A percentile compares a stretch with the other conserved stretches of the same genome.
These are phyloP conservation scores for Drosophila subquinaria DNA, from an alignment of 2,888 invertebrate genomes.

Conservation along the genomic window DNA sequence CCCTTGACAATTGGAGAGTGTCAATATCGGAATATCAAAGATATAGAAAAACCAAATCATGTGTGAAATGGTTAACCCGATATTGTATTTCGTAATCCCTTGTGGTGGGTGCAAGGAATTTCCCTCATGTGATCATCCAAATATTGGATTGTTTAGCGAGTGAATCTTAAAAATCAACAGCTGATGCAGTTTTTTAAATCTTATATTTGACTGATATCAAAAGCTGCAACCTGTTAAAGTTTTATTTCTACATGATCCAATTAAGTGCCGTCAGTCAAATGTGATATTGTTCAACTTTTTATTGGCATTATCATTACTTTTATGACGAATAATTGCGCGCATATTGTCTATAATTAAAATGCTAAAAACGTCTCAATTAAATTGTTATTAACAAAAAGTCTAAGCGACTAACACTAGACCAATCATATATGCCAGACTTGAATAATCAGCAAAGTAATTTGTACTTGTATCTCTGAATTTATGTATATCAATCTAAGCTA, in stretches of 20 bases:
- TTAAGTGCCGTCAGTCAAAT: conserved; percentile 52
- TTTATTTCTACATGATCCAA: conserved; percentile 52
- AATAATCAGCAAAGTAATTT: conserved; percentile 35
- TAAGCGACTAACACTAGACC: conserved; percentile 53
- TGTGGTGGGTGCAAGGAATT: conserved; percentile 16
- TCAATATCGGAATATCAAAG: conserved; percentile 47
- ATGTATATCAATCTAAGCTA: conserved; percentile 20
- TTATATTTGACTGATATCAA: conserved; percentile 15
- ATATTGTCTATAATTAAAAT: conserved; percentile 79
- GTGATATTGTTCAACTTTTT: conserved; percentile 55
- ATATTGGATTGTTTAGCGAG: conserved; percentile 29
- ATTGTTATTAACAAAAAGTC: conserved; percentile 75
- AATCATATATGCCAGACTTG: conserved; percentile 54
- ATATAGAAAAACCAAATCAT: conserved; percentile 28
- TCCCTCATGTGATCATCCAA: conserved; percentile 39
- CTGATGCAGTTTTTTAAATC: conserved; percentile 8
- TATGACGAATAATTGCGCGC: conserved; percentile 79
- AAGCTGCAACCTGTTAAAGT: conserved; percentile 3
- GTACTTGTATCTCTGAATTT: conserved; percentile 29
- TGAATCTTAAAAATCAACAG: conserved; percentile 23
- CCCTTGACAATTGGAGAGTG: conserved; percentile 23
- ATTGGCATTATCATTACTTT: conserved; percentile 76
- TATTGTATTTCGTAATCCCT: conserved; percentile 3
- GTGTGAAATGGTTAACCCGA: conserved; percentile 48
- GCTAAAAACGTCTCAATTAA: conserved; percentile 79